phyloP scores from a whole-genome alignment of 1,140 invertebrate genomes.

The Saccostrea echinata region DNA sequence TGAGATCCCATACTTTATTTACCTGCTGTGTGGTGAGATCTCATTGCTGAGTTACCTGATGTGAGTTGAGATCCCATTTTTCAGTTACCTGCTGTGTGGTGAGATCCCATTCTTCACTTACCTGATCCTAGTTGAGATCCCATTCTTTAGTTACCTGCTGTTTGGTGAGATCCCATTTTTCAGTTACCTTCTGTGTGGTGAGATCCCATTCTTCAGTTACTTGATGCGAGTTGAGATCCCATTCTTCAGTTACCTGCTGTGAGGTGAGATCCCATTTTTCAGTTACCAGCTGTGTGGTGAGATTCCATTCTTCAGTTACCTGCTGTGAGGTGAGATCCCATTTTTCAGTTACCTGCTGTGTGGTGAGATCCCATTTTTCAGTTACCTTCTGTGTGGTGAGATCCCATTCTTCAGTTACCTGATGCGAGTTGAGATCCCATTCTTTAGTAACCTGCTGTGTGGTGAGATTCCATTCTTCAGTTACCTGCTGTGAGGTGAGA shows the following conservation, averaged over 20 bases:
- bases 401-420: neutral
- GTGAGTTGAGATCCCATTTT: neutral
- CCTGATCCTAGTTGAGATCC: neutral
- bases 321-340: slow-evolving; percentile 96
- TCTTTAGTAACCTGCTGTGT: neutral
- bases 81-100: slow-evolving; percentile 68
- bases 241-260: slow-evolving; percentile 83
- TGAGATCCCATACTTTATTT: neutral
- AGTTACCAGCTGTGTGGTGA: neutral
- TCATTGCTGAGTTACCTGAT: neutral
- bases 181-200: neutral
- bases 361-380: slow-evolving; percentile 67
- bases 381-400: neutral
- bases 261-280: neutral
- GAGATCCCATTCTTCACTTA: neutral
- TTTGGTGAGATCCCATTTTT: neutral
- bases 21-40: neutral
- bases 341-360: neutral
- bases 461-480: neutral
- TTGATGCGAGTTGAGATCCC: slow-evolving; percentile 95
- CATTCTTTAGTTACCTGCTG: neutral
- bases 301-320: slow-evolving; percentile 64
- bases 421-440: no score
- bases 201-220: slow-evolving; percentile 62
- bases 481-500: neutral